Base-by-base conservation (phyloP, 2,113 vertebrate species). In the Sorex araneus region DNA sequence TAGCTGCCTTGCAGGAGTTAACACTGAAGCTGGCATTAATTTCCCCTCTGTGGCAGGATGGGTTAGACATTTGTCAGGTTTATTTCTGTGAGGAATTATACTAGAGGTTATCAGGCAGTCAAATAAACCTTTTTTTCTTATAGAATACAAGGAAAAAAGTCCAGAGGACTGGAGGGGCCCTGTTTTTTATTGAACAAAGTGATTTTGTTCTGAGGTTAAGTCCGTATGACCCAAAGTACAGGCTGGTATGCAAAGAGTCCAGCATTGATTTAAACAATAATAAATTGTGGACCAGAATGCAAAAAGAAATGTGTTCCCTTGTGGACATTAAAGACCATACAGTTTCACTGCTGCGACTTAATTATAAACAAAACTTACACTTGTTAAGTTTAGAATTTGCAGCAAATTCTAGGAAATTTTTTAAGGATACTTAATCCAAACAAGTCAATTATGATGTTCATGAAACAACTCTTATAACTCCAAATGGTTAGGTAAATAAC, bases 121-220 rank as follows among this genome's bases (percentile, higher is more conserved):
- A 96, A 95, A 92, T 91, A 97, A 96, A 96, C 91, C 83, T 94
- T 96, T 94, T 96, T 93, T 95, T 90, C 95, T 70, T 92, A 77
- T 18, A 64, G 76, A 82, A 89, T 77, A 95, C 74, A 90, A n/a
- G 69, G 80, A 92, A 95, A 93, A 64, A 77, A 40, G 74, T 94
- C 91, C 93, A 89, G 93, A 93, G 84, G 69, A 94, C 95, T 95
- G 25, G 89, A 89, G 77, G 67, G 81, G 86, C 86, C 95, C 95
- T 96, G 94, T 89, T 95, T 95, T 91, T 93, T 77, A 96, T 94
- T 94, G 95, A 96, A 97, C 96, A 97, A 96, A 96, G 95, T 97
- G 91, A 97, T 96, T 96, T 66, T 96, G 95, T 97, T 96, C 95
- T 92, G 77, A 96, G 95, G 95, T 97, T 96, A 96, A 96, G 69